Evolutionary conservation across 2,797 vertebrate genomes (phyloP), one percentile per base, ranked within the genome.

Genomic region (Holocentrus rufus): DNA sequence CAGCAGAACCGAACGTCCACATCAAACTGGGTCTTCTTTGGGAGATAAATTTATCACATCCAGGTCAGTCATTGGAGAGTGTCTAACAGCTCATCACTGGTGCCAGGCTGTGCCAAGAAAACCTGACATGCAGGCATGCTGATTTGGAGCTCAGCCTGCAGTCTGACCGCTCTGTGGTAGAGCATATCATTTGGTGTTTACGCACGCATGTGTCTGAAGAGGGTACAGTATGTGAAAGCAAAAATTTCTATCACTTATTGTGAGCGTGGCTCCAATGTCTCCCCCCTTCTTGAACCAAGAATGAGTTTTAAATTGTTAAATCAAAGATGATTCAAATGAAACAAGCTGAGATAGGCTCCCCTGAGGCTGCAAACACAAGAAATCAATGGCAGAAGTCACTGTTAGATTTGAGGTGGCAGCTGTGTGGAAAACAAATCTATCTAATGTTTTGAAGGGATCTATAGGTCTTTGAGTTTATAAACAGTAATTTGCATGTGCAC

Each of bases 391-490:
- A 67, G 68, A 79, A 84, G 80, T 85, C 74, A 65, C 54, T 58
- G 73, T 54, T 76, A 39, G 75, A 81, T 80, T 61, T 62, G 81
- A 62, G 68, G 44, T 59, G 81, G 72, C 47, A 59, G 60, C 60
- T 78, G n/a, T 74, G 79, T 60, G 62, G 56, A 77, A 87, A 89
- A 88, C 83, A 85, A 84, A 87, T 84, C 80, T 30, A 80, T 80
- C 57, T 56, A 72, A 63, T 84, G 58, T 81, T 74, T 60, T 73
- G 31, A 60, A 74, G 55, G 79, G 23, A 61, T 81, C 63, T 53
- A 80, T 62, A 66, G 83, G 15, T 17, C 15, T 46, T 46, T 46
- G 31, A 80, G 80, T 57, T 65, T 67, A 78, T 31, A 76, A 80
- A 75, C 27, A 47, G n/a, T 66, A 56, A 74, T 75, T 81, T 22